Base-by-base conservation (phyloP, 2,888 invertebrate genomes). In the Glaucopsyche alexis region DNA sequence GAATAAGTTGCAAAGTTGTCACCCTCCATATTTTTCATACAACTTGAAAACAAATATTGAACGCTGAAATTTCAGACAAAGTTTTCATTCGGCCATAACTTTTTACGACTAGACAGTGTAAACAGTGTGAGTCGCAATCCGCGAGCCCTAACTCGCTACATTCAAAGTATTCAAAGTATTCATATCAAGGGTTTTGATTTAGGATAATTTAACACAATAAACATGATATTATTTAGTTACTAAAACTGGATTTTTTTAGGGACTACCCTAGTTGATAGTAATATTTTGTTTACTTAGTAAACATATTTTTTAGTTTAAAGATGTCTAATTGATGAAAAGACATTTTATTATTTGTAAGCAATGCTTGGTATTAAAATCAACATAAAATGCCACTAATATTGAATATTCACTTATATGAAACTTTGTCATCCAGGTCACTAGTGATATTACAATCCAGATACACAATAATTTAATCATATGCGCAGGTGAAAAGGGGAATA, bases 391-490 rank as follows among this genome's bases (percentile, higher is more conserved):
- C 13, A 47, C 42, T 8, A 42, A 4, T 1, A 42, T 47, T 47
- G 1, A 13, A 60, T 19, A 60, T 60, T 42, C 7, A 42, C 42
- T 7, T 42, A 42, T 42, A 42, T 6, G 19, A 55, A 55, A 55
- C 16, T 2, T 6, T 29, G 6, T 13, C 29, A 60, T 60, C 13
- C 29, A 14, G 13, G 14, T 60, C 38, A 60, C 6, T 60, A 38
- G 7, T 38, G 29, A 60, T 29, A 60, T 60, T 60, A 60, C 60
- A 60, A 60, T 60, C 60, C 60, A 29, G 29, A 60, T 7, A 60
- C 50, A 50, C 60, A 60, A 29, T 29, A 65, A 40, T 66, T 69
- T 69, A 47, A 69, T 69, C 13, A 69, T 29, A 49, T 69, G 69
- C 69, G 47, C 47, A 49, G 69, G 47, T 49, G 47, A 49, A 49